Conservation (phyloP, 2,888 invertebrate species). For the Brenthis daphne region DNA sequence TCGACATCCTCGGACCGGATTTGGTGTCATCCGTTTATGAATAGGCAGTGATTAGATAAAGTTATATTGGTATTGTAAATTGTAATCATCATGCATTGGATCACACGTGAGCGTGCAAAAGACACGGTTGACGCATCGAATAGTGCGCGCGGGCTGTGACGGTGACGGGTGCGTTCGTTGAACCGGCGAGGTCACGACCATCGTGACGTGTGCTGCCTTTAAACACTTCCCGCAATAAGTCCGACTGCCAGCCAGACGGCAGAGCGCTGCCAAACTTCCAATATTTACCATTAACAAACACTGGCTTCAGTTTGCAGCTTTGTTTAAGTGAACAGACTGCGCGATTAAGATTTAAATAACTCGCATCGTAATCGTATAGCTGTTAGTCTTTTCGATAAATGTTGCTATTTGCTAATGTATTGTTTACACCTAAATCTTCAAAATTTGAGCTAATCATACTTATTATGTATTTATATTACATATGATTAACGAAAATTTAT, state of each 20-base stretch:
- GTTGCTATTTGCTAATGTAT: too few species aligned
- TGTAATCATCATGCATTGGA: constrained; percentile 20
- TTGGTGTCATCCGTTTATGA: constrained; percentile 29
- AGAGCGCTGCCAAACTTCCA: constrained; percentile 28
- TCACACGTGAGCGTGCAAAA: constrained; percentile 41
- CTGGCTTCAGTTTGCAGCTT: constrained; percentile 2
- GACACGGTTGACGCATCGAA: constrained; percentile 66
- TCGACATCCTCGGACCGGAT: constrained; percentile 28
- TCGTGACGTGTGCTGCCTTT: constrained; percentile 64
- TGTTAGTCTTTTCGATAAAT: neutral
- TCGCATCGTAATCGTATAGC: neutral
- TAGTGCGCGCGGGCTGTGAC: constrained; percentile 64
- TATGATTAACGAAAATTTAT: too few species aligned
- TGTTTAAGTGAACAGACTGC: constrained; percentile 12
- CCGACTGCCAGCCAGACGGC: constrained; percentile 29
- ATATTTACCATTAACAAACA: constrained; percentile 27
- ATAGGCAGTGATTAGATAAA: constrained; percentile 28
- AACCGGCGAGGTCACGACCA: constrained; percentile 80
- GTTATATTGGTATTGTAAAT: constrained; percentile 23
- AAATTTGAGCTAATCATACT: too few species aligned
- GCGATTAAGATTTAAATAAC: constrained; percentile 6
- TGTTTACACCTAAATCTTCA: too few species aligned
- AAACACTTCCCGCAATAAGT: constrained; percentile 53
- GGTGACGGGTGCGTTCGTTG: constrained; percentile 72
- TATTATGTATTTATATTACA: too few species aligned